These are phyloP conservation scores for Indicator indicator DNA, from an alignment of 2,113 vertebrate species.

Conservation along the genomic window DNA sequence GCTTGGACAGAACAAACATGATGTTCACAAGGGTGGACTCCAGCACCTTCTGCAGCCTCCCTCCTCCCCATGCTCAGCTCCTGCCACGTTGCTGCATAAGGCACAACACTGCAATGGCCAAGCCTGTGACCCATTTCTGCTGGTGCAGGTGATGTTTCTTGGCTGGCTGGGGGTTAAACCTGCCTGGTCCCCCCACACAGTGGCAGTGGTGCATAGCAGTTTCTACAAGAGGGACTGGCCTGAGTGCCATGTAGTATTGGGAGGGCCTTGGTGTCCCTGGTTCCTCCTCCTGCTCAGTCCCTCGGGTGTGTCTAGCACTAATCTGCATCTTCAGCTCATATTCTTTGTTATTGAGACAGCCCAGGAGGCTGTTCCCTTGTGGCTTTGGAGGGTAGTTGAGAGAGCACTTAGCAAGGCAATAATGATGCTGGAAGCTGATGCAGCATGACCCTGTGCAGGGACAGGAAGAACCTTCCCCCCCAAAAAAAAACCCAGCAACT, in stretches of 20 bases:
- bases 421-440: neutral
- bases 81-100: neutral
- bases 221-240: neutral
- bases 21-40: neutral
- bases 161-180: neutral
- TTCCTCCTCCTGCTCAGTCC: neutral
- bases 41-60: neutral
- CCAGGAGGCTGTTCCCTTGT: neutral
- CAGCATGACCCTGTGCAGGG: neutral
- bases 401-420: neutral
- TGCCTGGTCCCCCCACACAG: neutral
- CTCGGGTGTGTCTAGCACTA: neutral
- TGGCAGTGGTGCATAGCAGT: neutral
- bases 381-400: neutral
- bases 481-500: neutral
- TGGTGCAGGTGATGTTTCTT: neutral
- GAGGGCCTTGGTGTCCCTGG: neutral
- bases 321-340: neutral
- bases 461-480: neutral
- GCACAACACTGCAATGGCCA: neutral
- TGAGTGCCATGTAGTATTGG: fast-evolving
- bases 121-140: neutral
- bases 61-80: neutral
- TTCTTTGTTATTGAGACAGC: neutral
- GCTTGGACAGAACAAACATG: neutral